Evolutionary conservation across 2,797 vertebrate species (phyloP).

Genomic region (Rhynchonycteris naso): DNA sequence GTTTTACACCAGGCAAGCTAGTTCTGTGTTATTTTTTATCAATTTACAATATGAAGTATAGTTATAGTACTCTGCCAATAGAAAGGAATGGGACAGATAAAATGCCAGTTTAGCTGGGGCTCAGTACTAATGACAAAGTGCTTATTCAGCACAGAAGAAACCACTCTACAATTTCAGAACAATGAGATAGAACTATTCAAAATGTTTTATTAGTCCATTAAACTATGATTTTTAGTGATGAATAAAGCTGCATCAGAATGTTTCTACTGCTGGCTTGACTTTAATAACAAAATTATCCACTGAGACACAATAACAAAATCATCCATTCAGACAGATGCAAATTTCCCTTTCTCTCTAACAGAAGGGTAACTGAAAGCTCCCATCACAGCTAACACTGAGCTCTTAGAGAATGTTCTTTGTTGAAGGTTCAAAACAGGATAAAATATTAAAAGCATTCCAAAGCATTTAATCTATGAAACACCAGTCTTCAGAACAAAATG

Average conservation of each 20-base stretch:
- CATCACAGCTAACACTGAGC: background rate
- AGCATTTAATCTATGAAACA: conserved; percentile 43
- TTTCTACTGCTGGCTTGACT: background rate
- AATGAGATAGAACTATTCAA: conserved; percentile 21
- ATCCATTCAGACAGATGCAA: background rate
- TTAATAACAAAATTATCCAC: background rate
- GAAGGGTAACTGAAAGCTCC: background rate
- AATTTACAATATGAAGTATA: background rate
- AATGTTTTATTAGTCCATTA: background rate
- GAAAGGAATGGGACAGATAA: background rate
- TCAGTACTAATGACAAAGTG: background rate
- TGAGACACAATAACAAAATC: background rate
- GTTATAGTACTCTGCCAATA: background rate
- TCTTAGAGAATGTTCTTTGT: background rate
- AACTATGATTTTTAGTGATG: background rate
- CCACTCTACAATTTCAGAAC: background rate
- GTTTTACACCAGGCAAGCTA: background rate
- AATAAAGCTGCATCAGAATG: background rate
- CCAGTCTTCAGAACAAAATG: conserved; percentile 25
- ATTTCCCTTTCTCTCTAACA: background rate
- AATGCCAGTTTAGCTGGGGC: background rate
- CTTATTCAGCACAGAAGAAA: background rate
- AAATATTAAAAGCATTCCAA: conserved; percentile 37
- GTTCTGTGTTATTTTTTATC: background rate
- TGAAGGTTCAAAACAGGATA: conserved; percentile 42